phyloP scores from a whole-genome alignment of 2,888 invertebrate genomes.

The Zelleria hepariella region DNA sequence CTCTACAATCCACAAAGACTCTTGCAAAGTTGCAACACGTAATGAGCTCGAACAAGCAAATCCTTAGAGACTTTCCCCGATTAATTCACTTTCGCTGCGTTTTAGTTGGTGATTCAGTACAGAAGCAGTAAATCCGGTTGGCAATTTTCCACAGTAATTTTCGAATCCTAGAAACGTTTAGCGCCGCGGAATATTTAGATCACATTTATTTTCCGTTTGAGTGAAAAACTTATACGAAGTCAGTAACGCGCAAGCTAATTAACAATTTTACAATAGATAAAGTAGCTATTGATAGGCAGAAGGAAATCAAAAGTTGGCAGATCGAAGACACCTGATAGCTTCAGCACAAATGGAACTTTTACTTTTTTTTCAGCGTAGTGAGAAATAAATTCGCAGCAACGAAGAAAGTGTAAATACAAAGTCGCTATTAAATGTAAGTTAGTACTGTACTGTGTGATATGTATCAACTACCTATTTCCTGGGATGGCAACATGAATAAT shows the following conservation, averaged over 20 bases:
- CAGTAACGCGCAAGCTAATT: not conserved
- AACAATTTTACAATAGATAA: not conserved
- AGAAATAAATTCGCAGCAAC: not conserved
- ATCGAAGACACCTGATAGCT: not conserved
- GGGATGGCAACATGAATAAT: not conserved
- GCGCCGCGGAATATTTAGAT: not conserved
- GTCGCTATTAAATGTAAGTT: not conserved
- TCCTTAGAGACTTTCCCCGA: conserved; percentile 63
- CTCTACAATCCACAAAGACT: not conserved
- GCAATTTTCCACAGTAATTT: conserved; percentile 15
- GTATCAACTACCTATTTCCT: not conserved
- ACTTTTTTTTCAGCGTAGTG: not conserved
- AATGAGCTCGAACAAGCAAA: conserved; percentile 45
- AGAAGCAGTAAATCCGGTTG: conserved; percentile 23
- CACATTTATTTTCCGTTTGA: not conserved
- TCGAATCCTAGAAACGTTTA: not conserved
- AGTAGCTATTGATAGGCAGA: not conserved
- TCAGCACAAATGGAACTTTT: not conserved
- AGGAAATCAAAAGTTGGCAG: not conserved
- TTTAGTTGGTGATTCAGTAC: conserved; percentile 25
- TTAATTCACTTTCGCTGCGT: conserved; percentile 60
- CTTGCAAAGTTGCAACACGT: conserved; percentile 21
- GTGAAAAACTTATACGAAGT: not conserved
- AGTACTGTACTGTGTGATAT: not conserved
- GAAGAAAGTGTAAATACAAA: not conserved